phyloP scores from a whole-genome alignment of 2,113 vertebrate genomes.

The Tursiops truncatus region DNA sequence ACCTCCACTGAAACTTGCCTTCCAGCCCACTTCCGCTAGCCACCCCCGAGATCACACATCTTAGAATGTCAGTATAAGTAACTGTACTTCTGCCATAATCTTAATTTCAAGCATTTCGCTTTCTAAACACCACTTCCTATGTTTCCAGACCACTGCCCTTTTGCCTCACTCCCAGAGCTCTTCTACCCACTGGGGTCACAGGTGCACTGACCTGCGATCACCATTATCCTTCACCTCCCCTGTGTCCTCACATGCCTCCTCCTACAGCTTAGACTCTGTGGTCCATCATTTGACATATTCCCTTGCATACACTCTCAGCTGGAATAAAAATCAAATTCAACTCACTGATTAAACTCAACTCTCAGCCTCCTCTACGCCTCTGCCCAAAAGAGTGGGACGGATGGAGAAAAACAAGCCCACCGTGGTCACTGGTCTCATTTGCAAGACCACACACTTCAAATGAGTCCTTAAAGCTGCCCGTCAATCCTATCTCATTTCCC shows the following conservation, averaged over 20 bases:
- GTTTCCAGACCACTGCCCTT: too few species aligned
- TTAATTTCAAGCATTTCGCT: not conserved
- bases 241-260: not conserved
- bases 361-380: not conserved
- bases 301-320: not conserved
- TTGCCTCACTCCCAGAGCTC: not conserved
- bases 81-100: not conserved
- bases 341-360: not conserved
- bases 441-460: too few species aligned
- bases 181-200: not conserved
- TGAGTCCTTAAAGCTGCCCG: not conserved
- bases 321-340: not conserved
- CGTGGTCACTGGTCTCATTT: not conserved
- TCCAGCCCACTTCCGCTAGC: not conserved
- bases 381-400: not conserved
- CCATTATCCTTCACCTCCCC: too few species aligned
- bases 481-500: not conserved
- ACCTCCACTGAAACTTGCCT: not conserved
- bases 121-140: not conserved
- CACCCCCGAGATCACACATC: not conserved
- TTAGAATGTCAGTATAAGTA: not conserved
- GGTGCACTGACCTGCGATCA: rapidly evolving
- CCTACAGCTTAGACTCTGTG: not conserved
- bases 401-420: not conserved
- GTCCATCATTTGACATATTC: not conserved